Evolutionary conservation across 1,140 invertebrate genomes (phyloP), one percentile per base, ranked within the genome.

Genomic region (Drosophila ogumai): DNA sequence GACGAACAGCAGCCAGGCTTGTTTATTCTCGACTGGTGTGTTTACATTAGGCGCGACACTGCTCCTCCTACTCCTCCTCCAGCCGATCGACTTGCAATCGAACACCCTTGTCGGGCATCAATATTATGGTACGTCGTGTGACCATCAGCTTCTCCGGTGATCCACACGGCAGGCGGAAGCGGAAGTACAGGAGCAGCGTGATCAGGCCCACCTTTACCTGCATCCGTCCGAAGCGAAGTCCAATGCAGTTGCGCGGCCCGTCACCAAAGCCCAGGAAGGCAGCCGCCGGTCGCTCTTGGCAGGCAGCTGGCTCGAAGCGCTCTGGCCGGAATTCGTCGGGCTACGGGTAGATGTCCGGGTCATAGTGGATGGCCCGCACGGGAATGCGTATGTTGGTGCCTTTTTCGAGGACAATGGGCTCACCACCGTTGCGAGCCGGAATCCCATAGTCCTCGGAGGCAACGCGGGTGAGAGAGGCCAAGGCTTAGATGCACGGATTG

Each of bases 251-350:
- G 17, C 95, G 93, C 0, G 94, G 94, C n/a, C 96, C 96, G 56
- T 95, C 95, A 38, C 96, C 96, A 81, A 97, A 97, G 2, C 96
- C 95, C 17, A 96, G 93, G 77, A 94, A 96, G 0, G 94, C 44
- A 13, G 47, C 6, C 0, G 58, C 19, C 49, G 76, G 65, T 1
- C 79, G 79, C 32, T 79, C 32, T 28, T 41, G 49, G 19, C 31
- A 19, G 19, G 47, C 64, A 32, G 41, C n/a, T 64, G 25, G 40
- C 9, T 22, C 13, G 40, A 46, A 10, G 46, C 49, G 74, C 38
- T 80, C 69, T 12, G 73, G 81, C 1, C 59, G 50, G 38, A 85
- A 69, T 36, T 67, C 43, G 0, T 60, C 2, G 5, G 75, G 79
- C 19, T 82, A 36, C 8, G 69, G 46, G 56, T 75, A 82, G 22